Conservation (phyloP, 2,113 vertebrate species). For the Aythya baeri region DNA sequence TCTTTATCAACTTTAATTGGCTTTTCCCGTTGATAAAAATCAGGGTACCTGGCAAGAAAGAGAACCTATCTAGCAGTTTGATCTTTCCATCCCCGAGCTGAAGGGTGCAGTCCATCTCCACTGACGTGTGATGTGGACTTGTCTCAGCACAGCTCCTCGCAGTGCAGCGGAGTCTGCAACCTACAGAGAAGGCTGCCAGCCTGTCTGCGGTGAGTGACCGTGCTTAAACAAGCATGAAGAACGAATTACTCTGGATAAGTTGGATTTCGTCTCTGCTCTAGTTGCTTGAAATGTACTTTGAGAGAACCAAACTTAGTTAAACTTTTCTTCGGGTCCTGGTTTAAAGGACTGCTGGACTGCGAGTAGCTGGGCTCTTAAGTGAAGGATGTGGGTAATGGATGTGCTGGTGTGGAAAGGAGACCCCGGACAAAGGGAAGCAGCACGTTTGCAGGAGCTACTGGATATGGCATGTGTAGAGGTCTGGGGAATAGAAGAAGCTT, state of each 20-base stretch:
- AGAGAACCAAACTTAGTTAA: conserved; percentile 18
- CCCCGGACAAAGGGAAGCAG: neutral
- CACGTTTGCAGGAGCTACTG: neutral
- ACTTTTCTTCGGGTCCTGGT: neutral
- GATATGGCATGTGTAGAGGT: neutral
- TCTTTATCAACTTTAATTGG: conserved; percentile 76
- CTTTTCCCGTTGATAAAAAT: conserved; percentile 68
- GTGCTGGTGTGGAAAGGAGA: neutral
- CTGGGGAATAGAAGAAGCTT: neutral
- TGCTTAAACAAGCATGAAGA: conserved; percentile 47
- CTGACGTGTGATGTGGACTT: conserved; percentile 12
- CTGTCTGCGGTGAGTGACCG: conserved; percentile 28
- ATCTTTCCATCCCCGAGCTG: conserved; percentile 62
- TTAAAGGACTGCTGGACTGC: neutral
- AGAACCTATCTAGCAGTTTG: conserved; percentile 48
- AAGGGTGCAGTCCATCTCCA: conserved; percentile 62
- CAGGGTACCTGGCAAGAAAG: conserved; percentile 11
- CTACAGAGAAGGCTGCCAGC: conserved; percentile 14
- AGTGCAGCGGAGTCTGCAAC: neutral
- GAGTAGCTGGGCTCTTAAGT: neutral
- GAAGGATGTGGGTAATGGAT: neutral
- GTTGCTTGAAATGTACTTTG: neutral
- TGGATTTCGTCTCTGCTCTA: conserved; percentile 26
- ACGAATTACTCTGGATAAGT: conserved; percentile 17
- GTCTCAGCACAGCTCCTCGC: conserved; percentile 18